Evolutionary conservation across 2,113 vertebrate genomes (phyloP).

Genomic region (Pristiophorus japonicus): DNA sequence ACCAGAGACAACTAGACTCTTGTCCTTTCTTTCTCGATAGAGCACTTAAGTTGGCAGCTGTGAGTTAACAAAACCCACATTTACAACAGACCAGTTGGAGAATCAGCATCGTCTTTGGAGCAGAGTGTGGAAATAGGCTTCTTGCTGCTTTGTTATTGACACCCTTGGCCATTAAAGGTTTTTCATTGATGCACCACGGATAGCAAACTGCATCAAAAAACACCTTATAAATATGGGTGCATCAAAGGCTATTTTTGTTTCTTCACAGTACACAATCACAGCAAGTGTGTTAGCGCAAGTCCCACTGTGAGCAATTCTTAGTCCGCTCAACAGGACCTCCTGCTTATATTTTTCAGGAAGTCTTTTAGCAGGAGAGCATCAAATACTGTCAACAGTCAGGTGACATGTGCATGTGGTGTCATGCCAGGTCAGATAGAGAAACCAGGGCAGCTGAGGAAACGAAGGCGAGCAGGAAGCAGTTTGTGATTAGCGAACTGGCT

Average conservation of each 20-base stretch:
- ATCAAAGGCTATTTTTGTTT: neutral
- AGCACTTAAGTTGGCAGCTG: neutral
- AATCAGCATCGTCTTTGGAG: neutral
- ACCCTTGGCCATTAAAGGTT: neutral
- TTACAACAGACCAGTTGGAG: neutral
- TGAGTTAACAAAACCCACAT: neutral
- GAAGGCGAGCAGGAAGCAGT: neutral
- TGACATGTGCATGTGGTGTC: neutral
- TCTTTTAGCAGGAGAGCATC: neutral
- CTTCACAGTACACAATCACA: neutral
- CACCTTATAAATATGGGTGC: neutral
- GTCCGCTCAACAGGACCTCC: neutral
- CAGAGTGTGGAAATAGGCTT: neutral
- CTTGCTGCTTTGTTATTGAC: neutral
- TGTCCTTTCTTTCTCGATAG: neutral
- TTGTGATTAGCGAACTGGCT: conserved; percentile 21
- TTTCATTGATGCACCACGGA: neutral
- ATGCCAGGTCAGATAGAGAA: neutral
- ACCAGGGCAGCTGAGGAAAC: conserved; percentile 5
- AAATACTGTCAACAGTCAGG: neutral
- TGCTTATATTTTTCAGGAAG: neutral
- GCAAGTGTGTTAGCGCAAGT: neutral
- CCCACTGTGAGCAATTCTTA: neutral
- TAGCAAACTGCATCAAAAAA: neutral
- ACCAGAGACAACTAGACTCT: neutral